Evolutionary conservation across 2,113 vertebrate species (phyloP).

Genomic region (Petromus typicus): DNA sequence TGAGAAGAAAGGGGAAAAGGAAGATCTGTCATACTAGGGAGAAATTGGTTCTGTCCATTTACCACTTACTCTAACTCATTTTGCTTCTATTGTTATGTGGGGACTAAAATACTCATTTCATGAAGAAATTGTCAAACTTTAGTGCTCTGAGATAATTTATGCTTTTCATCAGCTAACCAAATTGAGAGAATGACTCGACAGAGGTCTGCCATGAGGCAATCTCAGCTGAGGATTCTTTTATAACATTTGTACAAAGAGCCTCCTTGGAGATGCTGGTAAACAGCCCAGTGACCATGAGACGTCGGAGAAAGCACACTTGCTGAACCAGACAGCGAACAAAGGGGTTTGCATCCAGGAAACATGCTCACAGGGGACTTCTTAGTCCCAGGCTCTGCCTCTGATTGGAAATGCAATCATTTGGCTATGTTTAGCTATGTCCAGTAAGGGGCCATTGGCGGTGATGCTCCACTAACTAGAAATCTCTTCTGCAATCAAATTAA

Average conservation of each 20-base stretch:
- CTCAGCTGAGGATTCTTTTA: constrained; percentile 65
- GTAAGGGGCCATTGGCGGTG: constrained; percentile 64
- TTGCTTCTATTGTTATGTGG: constrained; percentile 62
- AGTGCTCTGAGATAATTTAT: constrained; percentile 77
- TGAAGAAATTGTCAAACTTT: constrained; percentile 77
- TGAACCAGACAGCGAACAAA: constrained; percentile 66
- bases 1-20: background rate
- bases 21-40: background rate
- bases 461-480: constrained; percentile 76
- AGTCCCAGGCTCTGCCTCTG: constrained; percentile 62
- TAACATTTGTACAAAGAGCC: background rate
- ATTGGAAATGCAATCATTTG: constrained; percentile 77
- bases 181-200: constrained; percentile 63
- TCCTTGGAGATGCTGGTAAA: constrained; percentile 74
- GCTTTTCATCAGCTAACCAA: constrained; percentile 80
- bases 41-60: constrained; percentile 53
- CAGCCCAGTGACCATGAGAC: constrained; percentile 29
- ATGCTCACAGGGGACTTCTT: constrained; percentile 37
- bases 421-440: constrained; percentile 69
- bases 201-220: constrained; percentile 67
- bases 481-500: constrained; percentile 73
- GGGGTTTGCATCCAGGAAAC: constrained; percentile 55
- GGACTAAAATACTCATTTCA: constrained; percentile 76
- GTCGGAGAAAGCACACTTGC: background rate
- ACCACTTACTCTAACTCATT: constrained; percentile 42